These are phyloP conservation scores for Copidosoma floridanum DNA, from an alignment of 1,140 invertebrate species.

Conservation along the genomic window DNA sequence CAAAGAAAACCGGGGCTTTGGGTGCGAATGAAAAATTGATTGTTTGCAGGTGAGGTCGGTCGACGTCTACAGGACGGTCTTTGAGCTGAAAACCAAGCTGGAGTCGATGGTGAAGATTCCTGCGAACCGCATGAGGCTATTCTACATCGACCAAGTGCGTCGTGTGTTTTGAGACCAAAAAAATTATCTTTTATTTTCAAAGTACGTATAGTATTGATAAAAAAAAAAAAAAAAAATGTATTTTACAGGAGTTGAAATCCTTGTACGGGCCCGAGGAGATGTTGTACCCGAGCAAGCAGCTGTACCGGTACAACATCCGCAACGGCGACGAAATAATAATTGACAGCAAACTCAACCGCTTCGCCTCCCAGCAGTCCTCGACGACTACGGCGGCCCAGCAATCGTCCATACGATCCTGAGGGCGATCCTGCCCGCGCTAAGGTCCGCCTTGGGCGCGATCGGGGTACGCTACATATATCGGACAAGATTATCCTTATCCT, in stretches of 20 bases:
- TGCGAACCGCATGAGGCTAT: constrained; percentile 78
- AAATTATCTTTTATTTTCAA: no score
- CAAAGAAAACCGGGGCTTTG: no score
- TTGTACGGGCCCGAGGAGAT: constrained; percentile 78
- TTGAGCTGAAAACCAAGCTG: constrained; percentile 76
- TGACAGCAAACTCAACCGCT: constrained; percentile 66
- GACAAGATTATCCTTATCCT: no score
- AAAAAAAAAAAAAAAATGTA: neutral
- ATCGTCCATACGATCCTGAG: constrained; percentile 53
- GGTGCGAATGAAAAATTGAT: no score
- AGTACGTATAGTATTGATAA: neutral
- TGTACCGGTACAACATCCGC: constrained; percentile 88
- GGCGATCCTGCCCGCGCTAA: constrained; percentile 5
- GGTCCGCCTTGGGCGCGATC: no score
- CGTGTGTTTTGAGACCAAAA: no score
- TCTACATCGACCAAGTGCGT: constrained; percentile 75
- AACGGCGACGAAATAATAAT: constrained; percentile 90
- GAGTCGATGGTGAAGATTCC: constrained; percentile 78
- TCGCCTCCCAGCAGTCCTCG: constrained; percentile 33
- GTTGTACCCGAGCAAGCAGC: constrained; percentile 80
- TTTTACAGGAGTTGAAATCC: constrained; percentile 61
- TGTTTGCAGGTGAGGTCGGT: constrained; percentile 63
- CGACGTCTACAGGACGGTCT: constrained; percentile 74
- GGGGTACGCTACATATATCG: no score
- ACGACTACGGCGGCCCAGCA: neutral